phyloP scores from a whole-genome alignment of 92 coral and sea anemone species.

The Porites cylindrica region DNA sequence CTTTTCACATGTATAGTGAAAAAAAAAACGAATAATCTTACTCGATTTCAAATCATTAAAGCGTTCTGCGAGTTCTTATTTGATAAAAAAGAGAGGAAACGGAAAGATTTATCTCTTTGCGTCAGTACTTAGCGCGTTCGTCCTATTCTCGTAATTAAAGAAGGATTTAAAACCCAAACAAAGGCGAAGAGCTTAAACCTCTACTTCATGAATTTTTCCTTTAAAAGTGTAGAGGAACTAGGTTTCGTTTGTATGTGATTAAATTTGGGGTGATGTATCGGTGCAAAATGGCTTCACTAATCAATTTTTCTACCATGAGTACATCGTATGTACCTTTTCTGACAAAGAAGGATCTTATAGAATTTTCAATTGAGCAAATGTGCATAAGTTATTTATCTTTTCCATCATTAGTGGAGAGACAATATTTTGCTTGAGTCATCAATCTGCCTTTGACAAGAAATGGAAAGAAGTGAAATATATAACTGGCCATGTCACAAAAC shows the following conservation, averaged over 20 bases:
- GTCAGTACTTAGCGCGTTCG: slow-evolving; percentile 37
- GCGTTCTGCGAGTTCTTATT: slow-evolving; percentile 48
- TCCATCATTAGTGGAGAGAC: slow-evolving; percentile 26
- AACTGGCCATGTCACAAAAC: slow-evolving; percentile 15
- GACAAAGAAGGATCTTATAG: not conserved
- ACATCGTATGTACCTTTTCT: not conserved
- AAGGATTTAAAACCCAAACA: slow-evolving; percentile 42
- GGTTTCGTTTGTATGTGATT: not conserved
- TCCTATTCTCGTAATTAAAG: slow-evolving; percentile 34
- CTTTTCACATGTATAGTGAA: not conserved
- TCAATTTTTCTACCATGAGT: not conserved
- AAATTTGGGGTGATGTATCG: not conserved
- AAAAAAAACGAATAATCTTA: slow-evolving; percentile 20
- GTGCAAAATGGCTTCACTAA: not conserved
- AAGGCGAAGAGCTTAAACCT: not conserved
- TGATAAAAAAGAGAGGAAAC: slow-evolving; percentile 46
- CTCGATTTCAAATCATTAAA: slow-evolving; percentile 45
- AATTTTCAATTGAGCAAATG: slow-evolving; percentile 1
- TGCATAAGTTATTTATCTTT: slow-evolving; percentile 22
- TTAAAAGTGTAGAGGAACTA: not conserved
- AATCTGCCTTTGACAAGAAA: slow-evolving; percentile 40
- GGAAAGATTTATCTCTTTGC: slow-evolving; percentile 51
- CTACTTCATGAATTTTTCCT: not conserved
- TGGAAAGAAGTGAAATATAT: slow-evolving; percentile 10
- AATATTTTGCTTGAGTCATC: slow-evolving; percentile 38